Conservation (phyloP, 2,888 invertebrate species). For the Hemicrepidius hirtus region DNA sequence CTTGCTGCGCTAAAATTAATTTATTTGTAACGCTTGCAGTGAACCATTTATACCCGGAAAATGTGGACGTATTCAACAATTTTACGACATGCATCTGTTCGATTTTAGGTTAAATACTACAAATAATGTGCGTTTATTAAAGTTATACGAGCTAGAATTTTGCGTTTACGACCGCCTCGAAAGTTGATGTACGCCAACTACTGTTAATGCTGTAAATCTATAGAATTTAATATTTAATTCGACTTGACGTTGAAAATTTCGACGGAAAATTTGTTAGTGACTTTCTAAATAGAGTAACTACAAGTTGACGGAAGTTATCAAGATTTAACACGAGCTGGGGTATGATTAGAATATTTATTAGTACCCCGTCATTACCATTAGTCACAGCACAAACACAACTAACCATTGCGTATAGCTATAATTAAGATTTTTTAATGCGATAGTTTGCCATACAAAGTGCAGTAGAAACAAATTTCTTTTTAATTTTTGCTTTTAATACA, state of each 20-base stretch:
- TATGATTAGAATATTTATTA: not conserved
- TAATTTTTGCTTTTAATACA: no score
- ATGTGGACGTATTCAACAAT: not conserved
- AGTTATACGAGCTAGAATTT: slow-evolving; percentile 10
- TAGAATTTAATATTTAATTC: slow-evolving; percentile 9
- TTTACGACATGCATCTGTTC: slow-evolving; percentile 27
- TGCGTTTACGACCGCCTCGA: slow-evolving; percentile 8
- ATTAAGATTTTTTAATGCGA: no score
- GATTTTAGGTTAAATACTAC: slow-evolving; percentile 15
- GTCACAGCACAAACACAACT: no score
- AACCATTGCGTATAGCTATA: no score
- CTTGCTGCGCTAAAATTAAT: not conserved
- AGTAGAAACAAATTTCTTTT: no score
- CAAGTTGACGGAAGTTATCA: not conserved
- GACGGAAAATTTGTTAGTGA: not conserved
- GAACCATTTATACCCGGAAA: slow-evolving; percentile 9
- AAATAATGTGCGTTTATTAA: slow-evolving; percentile 16
- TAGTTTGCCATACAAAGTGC: no score
- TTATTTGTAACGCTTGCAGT: not conserved
- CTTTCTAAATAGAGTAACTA: not conserved
- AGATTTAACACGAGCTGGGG: not conserved
- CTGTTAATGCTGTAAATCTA: slow-evolving; percentile 11
- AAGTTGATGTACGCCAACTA: slow-evolving; percentile 14
- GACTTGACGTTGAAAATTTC: not conserved
- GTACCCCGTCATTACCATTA: not conserved